phyloP scores from a whole-genome alignment of 2,797 vertebrate species.

The Cheirogaleus major region DNA sequence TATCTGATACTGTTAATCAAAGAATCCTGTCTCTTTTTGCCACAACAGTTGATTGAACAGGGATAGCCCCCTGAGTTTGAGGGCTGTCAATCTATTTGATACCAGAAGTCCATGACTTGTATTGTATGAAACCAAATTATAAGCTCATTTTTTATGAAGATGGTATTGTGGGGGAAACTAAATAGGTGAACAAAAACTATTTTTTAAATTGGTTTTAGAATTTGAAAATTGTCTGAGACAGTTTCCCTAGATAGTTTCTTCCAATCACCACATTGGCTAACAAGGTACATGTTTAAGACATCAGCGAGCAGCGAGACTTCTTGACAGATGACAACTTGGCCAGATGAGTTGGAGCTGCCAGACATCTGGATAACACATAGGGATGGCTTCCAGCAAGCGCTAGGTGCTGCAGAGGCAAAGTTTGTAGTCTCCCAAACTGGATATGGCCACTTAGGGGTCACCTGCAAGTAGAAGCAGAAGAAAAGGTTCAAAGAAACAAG shows the following conservation, averaged over 20 bases:
- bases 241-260: background rate
- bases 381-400: background rate
- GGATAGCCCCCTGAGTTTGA: background rate
- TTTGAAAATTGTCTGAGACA: background rate
- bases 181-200: background rate
- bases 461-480: background rate
- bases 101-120: background rate
- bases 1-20: background rate
- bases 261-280: background rate
- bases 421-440: too few relatives aligned
- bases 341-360: background rate
- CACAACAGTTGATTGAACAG: background rate
- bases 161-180: background rate
- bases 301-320: too few relatives aligned
- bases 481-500: background rate
- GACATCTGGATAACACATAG: background rate
- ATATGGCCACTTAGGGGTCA: background rate
- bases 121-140: too few relatives aligned
- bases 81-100: background rate
- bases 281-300: background rate
- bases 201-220: background rate
- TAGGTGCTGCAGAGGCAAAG: background rate
- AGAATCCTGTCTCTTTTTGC: background rate
- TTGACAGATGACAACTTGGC: background rate
- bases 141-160: background rate